Percentiles rank a stretch among this genome's conserved stretches.
Evolutionary conservation across 53 echinoderm and acorn worm species (phyloP).

Genomic region (Apostichopus leukothele): DNA sequence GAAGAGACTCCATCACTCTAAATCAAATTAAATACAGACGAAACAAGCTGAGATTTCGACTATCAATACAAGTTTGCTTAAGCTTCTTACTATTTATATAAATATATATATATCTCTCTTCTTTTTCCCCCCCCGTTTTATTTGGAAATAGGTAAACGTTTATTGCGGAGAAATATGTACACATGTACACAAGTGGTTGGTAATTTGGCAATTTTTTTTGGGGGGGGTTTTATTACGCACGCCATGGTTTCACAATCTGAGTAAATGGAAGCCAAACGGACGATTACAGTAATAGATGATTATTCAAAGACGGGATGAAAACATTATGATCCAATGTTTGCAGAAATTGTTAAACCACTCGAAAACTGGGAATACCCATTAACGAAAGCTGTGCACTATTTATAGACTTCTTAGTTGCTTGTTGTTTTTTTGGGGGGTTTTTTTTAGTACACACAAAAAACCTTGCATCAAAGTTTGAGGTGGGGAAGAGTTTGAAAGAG

Average conservation of each 20-base stretch:
- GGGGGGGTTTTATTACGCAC: too few species aligned
- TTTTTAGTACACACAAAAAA: too few species aligned
- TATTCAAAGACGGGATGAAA: neutral
- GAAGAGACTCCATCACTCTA: constrained; percentile 23
- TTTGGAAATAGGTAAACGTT: neutral
- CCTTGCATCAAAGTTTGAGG: too few species aligned
- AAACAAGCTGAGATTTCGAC: neutral
- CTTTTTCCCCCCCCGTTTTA: neutral
- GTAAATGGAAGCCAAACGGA: neutral
- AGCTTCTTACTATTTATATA: neutral
- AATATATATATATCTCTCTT: neutral
- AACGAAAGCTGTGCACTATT: neutral
- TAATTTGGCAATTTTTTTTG: neutral
- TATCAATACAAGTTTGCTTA: neutral
- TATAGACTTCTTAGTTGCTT: too few species aligned
- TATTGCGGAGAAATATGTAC: neutral
- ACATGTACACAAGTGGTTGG: neutral
- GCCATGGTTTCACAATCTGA: neutral
- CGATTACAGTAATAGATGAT: neutral
- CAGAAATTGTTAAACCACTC: neutral
- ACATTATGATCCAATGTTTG: neutral
- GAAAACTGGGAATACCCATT: neutral
- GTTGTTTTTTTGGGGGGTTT: too few species aligned
- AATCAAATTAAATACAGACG: constrained; percentile 19
- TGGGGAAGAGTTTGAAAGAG: too few species aligned